Evolutionary conservation across 2,888 invertebrate species (phyloP), one percentile per base, ranked within the genome.

Genomic region (Agrochola macilenta): DNA sequence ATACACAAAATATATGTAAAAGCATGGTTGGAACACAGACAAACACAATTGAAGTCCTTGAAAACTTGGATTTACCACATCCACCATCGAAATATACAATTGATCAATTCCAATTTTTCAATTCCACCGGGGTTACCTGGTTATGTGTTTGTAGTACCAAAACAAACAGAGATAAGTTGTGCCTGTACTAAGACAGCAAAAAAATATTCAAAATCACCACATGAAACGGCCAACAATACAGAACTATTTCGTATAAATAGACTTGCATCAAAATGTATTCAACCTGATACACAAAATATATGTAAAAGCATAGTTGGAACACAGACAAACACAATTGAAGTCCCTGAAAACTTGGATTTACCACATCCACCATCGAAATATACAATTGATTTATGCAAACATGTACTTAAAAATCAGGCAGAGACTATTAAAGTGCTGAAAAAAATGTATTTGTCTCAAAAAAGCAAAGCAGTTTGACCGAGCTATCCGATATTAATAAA

Each of bases 391-490:
- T 43, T 73, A 43, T 58, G 66, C 12, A 73, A 61, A 60, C 35
- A 71, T 23, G 63, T 63, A 46, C 26, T 63, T 54, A 64, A 58
- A 66, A 71, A 23, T 39, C 66, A 71, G 57, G 17, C 39, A 26
- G 35, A 72, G 2, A 20, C 57, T 49, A 69, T 69, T 39, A 61
- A 73, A 46, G 14, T 5, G 20, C 9, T 82, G 5, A 79, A 84
- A 74, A 60, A 49, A 3, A 14, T 60, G 30, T 73, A 78, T 58
- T 58, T 83, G 46, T 79, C 84, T 14, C 69, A 63, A 20, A 60
- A 35, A 26, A 26, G 17, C 43, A 35, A 61, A 61, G 30, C 8
- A 43, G 8, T 39, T 52, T n/a, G 7, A 46, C 35, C 5, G 4
- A 49, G 17, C 8, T 17, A 49, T 23, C 23, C 14, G 46, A 63